Evolutionary conservation across 2,797 vertebrate species (phyloP).

Genomic region (Rhyacichthys aspro): DNA sequence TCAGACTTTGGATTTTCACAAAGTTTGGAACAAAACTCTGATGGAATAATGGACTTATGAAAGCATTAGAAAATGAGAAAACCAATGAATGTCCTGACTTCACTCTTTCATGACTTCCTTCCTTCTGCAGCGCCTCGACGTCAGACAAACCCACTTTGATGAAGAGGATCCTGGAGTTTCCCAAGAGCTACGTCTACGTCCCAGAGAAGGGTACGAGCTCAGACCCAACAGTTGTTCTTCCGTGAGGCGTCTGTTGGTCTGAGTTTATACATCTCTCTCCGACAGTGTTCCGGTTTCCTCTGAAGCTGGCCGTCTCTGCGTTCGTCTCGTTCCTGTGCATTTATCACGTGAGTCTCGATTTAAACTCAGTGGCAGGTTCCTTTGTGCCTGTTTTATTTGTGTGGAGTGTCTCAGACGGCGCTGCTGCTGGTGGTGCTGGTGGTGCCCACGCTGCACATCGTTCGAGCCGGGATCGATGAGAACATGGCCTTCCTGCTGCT

Average conservation of each 20-base stretch:
- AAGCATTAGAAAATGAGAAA: no score
- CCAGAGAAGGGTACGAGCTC: conserved; percentile 84
- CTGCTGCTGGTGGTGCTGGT: conserved; percentile 86
- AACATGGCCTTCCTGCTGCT: conserved; percentile 89
- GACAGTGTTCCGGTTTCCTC: conserved; percentile 88
- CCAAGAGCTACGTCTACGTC: conserved; percentile 82
- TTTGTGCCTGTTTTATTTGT: background rate
- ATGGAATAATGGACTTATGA: no score
- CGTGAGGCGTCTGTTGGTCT: no score
- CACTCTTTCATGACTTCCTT: no score
- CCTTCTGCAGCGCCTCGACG: conserved; percentile 54
- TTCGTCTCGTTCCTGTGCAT: conserved; percentile 82
- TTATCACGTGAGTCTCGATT: conserved; percentile 85
- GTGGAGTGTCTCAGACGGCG: conserved; percentile 77
- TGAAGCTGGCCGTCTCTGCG: conserved; percentile 85
- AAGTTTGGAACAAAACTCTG: no score
- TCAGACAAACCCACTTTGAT: conserved; percentile 71
- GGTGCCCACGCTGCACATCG: conserved; percentile 87
- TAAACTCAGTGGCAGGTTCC: background rate
- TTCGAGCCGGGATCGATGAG: conserved; percentile 85
- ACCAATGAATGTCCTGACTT: no score
- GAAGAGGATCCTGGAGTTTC: conserved; percentile 67
- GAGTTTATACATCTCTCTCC: background rate
- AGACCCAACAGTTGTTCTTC: background rate
- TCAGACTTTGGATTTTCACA: no score